A percentile compares a stretch with the other conserved stretches of the same genome.
Evolutionary conservation across 2,797 vertebrate genomes (phyloP).

Genomic region (Cryptoblepharus egeriae): DNA sequence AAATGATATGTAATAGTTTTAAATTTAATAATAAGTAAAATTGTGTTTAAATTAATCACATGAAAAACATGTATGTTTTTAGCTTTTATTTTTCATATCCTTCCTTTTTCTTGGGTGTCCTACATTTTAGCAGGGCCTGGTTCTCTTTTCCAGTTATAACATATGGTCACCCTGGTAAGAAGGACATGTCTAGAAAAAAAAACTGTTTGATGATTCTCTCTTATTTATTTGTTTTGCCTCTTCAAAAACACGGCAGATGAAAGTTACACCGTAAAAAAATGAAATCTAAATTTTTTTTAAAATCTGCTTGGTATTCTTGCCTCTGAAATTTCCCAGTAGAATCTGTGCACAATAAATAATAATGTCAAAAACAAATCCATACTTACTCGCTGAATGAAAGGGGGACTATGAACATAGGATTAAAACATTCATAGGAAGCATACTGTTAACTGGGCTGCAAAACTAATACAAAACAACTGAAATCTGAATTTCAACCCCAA

Average conservation of each 20-base stretch:
- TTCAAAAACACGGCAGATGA: neutral
- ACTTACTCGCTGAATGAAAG: conserved; percentile 39
- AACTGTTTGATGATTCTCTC: neutral
- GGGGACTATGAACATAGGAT: conserved; percentile 44
- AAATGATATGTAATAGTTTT: too few species aligned
- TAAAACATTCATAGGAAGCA: conserved; percentile 44
- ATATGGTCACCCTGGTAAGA: too few species aligned
- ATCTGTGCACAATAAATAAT: neutral
- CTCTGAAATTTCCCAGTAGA: conserved; percentile 27
- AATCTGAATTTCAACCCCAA: neutral
- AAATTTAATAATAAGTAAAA: too few species aligned
- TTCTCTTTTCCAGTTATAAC: too few species aligned
- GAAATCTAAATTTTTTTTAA: neutral
- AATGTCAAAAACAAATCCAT: neutral
- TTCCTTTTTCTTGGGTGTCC: too few species aligned
- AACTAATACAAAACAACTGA: neutral
- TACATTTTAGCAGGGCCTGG: too few species aligned
- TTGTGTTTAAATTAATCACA: too few species aligned
- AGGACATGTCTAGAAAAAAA: neutral
- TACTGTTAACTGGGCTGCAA: conserved; percentile 49
- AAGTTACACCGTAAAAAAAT: conserved; percentile 25
- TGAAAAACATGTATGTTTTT: too few species aligned
- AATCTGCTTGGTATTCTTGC: conserved; percentile 23
- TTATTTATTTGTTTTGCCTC: conserved; percentile 37
- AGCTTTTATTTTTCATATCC: too few species aligned